phyloP scores from a whole-genome alignment of 2,113 vertebrate species.

The Pseudonaja textilis region DNA sequence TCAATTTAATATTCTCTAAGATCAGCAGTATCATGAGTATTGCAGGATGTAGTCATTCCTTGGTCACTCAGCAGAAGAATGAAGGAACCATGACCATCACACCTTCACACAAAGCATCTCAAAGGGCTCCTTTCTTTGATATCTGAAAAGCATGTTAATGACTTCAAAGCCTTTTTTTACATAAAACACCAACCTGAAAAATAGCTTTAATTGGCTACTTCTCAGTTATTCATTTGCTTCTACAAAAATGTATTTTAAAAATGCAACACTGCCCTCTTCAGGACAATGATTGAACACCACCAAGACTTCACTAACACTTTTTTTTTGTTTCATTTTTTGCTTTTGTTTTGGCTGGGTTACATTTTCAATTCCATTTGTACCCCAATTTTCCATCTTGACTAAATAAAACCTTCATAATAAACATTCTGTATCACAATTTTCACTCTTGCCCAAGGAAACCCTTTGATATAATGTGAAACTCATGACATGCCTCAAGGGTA shows the following conservation, averaged over 20 bases:
- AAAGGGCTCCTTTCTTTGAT: background rate
- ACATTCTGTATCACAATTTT: background rate
- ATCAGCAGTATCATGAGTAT: accelerated
- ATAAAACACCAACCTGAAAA: accelerated
- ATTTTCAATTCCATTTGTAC: background rate
- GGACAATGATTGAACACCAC: accelerated
- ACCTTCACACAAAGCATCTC: background rate
- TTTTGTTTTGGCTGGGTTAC: background rate
- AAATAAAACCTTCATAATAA: background rate
- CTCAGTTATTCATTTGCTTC: accelerated
- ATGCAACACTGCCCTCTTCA: accelerated
- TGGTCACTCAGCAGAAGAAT: background rate
- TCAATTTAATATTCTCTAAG: background rate
- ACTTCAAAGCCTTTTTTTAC: background rate
- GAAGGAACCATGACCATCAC: background rate
- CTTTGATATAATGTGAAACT: background rate
- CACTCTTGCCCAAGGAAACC: background rate
- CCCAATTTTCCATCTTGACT: background rate
- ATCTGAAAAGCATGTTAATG: background rate
- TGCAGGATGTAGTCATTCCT: background rate
- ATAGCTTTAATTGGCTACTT: accelerated
- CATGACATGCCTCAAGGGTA: background rate
- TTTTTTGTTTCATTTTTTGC: too few species aligned
- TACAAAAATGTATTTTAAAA: background rate
- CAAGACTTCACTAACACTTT: accelerated